Evolutionary conservation across 2,113 vertebrate genomes (phyloP).

Genomic region (Rhegmatorhina hoffmannsi): DNA sequence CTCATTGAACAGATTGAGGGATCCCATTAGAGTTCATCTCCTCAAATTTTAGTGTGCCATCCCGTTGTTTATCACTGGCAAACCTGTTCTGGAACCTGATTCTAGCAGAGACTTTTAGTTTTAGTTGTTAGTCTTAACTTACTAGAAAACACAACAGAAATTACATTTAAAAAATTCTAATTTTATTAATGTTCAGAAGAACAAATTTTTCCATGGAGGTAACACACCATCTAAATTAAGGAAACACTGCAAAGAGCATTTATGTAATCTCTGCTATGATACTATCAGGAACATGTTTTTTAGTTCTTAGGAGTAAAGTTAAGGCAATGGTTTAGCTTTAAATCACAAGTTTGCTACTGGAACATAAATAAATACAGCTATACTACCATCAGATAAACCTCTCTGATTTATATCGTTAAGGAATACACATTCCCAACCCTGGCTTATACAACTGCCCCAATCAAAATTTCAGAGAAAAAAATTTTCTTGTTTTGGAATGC

Average conservation of each 20-base stretch:
- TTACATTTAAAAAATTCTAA: background rate
- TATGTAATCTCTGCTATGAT: background rate
- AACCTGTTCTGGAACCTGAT: background rate
- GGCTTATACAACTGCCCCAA: background rate
- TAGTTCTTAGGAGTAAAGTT: background rate
- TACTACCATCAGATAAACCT: background rate
- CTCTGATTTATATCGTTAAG: background rate
- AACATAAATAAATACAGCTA: background rate
- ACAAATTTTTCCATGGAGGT: fast-evolving
- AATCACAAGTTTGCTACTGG: background rate
- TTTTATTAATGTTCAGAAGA: background rate
- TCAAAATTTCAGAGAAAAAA: background rate
- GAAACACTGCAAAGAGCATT: background rate
- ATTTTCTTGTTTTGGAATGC: background rate
- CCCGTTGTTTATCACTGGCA: background rate
- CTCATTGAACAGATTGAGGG: background rate
- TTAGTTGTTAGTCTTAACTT: background rate
- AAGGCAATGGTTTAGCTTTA: background rate
- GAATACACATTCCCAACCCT: background rate
- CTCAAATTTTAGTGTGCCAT: background rate
- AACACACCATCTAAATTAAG: background rate
- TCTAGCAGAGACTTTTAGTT: background rate
- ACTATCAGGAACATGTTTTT: background rate
- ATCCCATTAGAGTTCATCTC: background rate
- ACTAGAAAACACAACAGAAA: background rate